These are phyloP conservation scores for Apotomis betuletana DNA, from an alignment of 2,888 invertebrate species.

Conservation along the genomic window DNA sequence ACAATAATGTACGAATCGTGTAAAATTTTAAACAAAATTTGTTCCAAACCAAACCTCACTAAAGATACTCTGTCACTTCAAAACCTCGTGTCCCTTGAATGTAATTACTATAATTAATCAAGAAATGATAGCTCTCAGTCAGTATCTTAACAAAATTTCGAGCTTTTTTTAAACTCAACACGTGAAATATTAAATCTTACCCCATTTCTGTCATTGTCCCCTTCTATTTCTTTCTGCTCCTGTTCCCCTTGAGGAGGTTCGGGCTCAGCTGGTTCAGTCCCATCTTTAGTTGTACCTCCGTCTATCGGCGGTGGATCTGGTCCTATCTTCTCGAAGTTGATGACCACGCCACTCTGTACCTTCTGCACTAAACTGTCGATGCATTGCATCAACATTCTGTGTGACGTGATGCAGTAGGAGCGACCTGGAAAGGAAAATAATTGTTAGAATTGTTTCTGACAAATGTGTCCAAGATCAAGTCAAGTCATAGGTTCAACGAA, in stretches of 20 bases:
- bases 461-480: neutral
- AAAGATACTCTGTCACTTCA: no score
- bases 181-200: slow-evolving; percentile 54
- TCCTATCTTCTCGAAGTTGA: slow-evolving; percentile 98
- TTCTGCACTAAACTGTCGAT: slow-evolving; percentile 98
- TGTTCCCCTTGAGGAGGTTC: slow-evolving; percentile 65
- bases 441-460: neutral
- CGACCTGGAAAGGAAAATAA: slow-evolving; percentile 84
- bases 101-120: no score
- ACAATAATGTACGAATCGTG: no score
- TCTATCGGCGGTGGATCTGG: slow-evolving; percentile 91
- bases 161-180: no score
- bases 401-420: slow-evolving; percentile 97
- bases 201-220: slow-evolving; percentile 79
- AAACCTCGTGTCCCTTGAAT: no score
- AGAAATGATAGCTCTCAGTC: no score
- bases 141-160: no score
- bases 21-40: no score
- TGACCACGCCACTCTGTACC: slow-evolving; percentile 98
- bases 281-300: slow-evolving; percentile 75
- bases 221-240: slow-evolving; percentile 73
- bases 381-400: slow-evolving; percentile 97
- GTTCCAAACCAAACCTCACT: no score
- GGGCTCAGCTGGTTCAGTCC: slow-evolving; percentile 73
- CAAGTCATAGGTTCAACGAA: no score